These are phyloP conservation scores for Megathymus violae DNA, from an alignment of 1,140 invertebrate genomes.

Conservation along the genomic window DNA sequence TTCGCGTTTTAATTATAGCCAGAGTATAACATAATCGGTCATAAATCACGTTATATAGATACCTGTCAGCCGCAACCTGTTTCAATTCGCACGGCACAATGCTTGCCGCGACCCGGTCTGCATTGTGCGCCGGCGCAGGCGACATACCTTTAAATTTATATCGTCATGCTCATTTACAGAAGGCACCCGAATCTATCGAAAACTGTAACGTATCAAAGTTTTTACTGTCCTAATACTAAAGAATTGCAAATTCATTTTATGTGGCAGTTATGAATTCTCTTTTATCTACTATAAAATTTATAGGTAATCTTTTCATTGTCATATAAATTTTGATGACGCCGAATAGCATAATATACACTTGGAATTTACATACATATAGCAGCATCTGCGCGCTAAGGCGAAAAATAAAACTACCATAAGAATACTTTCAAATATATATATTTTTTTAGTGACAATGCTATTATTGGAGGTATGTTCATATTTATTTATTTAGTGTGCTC, in stretches of 20 bases:
- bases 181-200: slow-evolving; percentile 51
- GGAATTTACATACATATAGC: slow-evolving; percentile 69
- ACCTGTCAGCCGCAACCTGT: slow-evolving; percentile 80
- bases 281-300: slow-evolving; percentile 64
- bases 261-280: slow-evolving; percentile 50
- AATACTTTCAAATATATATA: too few relatives aligned
- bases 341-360: slow-evolving; percentile 66
- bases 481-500: too few relatives aligned
- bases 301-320: slow-evolving; percentile 65
- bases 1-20: slow-evolving; percentile 80
- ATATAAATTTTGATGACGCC: too few relatives aligned
- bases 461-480: too few relatives aligned
- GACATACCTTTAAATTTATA: slow-evolving; percentile 77
- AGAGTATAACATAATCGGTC: slow-evolving; percentile 74
- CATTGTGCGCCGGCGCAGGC: slow-evolving; percentile 58
- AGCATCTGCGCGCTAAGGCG: slow-evolving; percentile 8
- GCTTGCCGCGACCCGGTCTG: slow-evolving; percentile 51
- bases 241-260: slow-evolving; percentile 63
- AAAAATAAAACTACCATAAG: slow-evolving; percentile 41
- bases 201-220: slow-evolving; percentile 56
- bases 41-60: slow-evolving; percentile 80
- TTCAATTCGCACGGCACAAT: slow-evolving; percentile 76
- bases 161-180: slow-evolving; percentile 75
- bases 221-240: slow-evolving; percentile 54
- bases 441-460: too few relatives aligned